These are phyloP conservation scores for Montipora efflorescens DNA, from an alignment of 64 coral and sea anemone species.

Conservation along the genomic window DNA sequence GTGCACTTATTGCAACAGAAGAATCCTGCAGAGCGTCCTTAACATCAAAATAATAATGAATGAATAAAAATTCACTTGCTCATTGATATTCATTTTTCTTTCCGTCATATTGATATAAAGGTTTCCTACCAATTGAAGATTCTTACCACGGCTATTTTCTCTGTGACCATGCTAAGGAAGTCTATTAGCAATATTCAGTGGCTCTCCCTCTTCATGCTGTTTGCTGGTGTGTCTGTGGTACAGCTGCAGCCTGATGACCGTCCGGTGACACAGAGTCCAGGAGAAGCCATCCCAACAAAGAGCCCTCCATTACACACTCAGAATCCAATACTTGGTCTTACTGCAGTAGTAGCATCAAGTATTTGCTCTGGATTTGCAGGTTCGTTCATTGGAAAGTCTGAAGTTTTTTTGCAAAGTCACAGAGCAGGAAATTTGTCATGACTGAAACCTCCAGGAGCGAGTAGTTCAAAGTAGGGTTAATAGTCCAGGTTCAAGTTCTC, in stretches of 20 bases:
- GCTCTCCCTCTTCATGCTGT: slow-evolving; percentile 87
- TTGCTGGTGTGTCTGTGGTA: slow-evolving; percentile 93
- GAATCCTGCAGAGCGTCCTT: no score
- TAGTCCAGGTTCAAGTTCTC: no score
- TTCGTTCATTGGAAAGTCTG: not conserved
- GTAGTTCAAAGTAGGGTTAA: no score
- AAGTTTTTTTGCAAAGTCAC: no score
- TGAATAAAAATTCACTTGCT: no score
- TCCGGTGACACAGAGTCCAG: not conserved
- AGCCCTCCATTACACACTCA: slow-evolving; percentile 21
- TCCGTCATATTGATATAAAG: slow-evolving; percentile 18
- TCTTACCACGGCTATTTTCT: slow-evolving; percentile 94
- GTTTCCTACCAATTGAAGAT: slow-evolving; percentile 97
- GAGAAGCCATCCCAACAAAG: not conserved
- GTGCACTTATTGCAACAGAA: no score
- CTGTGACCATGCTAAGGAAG: slow-evolving; percentile 89
- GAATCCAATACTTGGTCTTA: slow-evolving; percentile 73
- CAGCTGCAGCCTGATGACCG: slow-evolving; percentile 74
- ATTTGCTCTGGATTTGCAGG: slow-evolving; percentile 99
- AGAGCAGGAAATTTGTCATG: no score
- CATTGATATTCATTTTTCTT: not conserved
- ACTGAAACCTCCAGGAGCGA: no score
- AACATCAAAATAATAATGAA: no score
- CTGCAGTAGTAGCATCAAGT: slow-evolving; percentile 87
- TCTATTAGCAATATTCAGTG: slow-evolving; percentile 87